These are phyloP conservation scores for Polypterus senegalus DNA, from an alignment of 2,113 vertebrate genomes.

Conservation along the genomic window DNA sequence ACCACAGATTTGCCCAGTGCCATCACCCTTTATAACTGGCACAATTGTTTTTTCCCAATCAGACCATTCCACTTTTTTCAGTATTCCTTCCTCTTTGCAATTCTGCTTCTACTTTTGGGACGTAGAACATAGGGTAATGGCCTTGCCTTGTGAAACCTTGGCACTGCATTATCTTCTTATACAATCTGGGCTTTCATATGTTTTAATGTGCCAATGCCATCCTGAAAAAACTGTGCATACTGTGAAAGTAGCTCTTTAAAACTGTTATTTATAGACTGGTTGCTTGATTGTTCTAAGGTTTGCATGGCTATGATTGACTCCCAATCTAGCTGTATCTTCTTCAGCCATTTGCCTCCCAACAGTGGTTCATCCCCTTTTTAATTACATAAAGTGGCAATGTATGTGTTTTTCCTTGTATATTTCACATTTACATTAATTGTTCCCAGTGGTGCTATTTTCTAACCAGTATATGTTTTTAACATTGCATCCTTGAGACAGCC, in stretches of 20 bases:
- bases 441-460: constrained; percentile 3
- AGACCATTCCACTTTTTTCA: no score
- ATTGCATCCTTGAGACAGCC: no score
- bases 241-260: background rate
- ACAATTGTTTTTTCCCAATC: no score
- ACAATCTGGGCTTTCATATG: constrained; percentile 7
- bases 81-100: no score
- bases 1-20: constrained; percentile 3
- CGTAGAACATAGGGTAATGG: constrained; percentile 14
- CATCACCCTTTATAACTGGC: background rate
- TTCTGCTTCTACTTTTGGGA: constrained; percentile 1
- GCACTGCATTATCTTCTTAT: background rate
- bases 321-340: constrained; percentile 11
- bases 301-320: background rate
- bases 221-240: constrained; percentile 7
- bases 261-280: background rate
- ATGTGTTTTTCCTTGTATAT: constrained; percentile 1
- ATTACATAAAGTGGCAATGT: constrained; percentile 2
- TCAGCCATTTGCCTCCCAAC: constrained; percentile 5
- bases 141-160: constrained; percentile 11
- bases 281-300: no score
- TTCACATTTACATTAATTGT: background rate
- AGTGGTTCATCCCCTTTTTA: background rate
- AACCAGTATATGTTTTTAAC: constrained; percentile 17
- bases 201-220: constrained; percentile 12